A percentile compares a stretch with the other conserved stretches of the same genome.
Conservation (phyloP, 1,140 invertebrate species). For the Drosophila kurseongensis region DNA sequence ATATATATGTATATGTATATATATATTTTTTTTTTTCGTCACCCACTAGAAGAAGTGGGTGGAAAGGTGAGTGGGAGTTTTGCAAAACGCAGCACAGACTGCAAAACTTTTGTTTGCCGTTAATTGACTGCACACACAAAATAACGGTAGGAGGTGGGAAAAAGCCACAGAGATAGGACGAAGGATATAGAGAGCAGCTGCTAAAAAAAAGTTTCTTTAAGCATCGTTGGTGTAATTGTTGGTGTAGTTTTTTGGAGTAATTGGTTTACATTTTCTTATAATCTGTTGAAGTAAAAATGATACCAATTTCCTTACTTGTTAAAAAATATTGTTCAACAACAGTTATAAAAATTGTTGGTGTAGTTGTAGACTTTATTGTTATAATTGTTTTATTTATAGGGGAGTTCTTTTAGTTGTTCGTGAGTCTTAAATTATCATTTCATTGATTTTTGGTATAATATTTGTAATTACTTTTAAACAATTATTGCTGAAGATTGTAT, state of each 20-base stretch:
- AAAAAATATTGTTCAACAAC: too few species aligned
- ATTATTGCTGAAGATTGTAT: neutral
- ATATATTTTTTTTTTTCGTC: slow-evolving; percentile 41
- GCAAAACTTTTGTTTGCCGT: slow-evolving; percentile 74
- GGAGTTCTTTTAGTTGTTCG: too few species aligned
- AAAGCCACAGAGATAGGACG: neutral
- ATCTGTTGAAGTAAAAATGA: too few species aligned
- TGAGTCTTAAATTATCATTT: too few species aligned
- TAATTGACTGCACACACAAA: slow-evolving; percentile 74
- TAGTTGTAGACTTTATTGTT: neutral
- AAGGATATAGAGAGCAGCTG: slow-evolving; percentile 25
- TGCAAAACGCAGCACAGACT: slow-evolving; percentile 34
- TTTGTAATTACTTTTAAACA: neutral
- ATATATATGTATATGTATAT: slow-evolving; percentile 29
- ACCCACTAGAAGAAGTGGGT: slow-evolving; percentile 43
- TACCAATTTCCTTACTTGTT: too few species aligned
- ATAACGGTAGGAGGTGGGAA: slow-evolving; percentile 14
- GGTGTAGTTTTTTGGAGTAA: neutral
- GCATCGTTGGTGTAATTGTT: neutral
- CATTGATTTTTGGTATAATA: neutral
- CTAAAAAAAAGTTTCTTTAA: slow-evolving; percentile 25
- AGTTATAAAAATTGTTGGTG: neutral
- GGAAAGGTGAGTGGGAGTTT: neutral
- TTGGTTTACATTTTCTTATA: too few species aligned
- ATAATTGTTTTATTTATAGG: too few species aligned